These are phyloP conservation scores for Sebastes schlegelii DNA, from an alignment of 2,113 vertebrate species.

Conservation along the genomic window DNA sequence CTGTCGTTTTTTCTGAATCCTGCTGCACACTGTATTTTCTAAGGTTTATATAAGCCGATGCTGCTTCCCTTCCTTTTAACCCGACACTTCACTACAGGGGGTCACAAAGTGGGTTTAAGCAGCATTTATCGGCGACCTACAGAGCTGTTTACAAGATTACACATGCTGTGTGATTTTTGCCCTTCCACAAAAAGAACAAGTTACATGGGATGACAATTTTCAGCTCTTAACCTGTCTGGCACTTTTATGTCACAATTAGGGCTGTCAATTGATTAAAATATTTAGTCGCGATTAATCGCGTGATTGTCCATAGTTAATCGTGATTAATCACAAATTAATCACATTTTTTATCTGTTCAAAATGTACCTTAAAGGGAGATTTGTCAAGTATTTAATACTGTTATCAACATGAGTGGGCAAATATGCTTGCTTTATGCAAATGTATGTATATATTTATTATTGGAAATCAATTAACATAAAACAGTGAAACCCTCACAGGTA, in stretches of 20 bases:
- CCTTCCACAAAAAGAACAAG: neutral
- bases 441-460: too few species aligned
- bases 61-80: neutral
- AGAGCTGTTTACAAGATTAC: slow-evolving; percentile 43
- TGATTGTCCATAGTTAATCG: too few species aligned
- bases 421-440: too few species aligned
- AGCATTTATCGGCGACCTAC: slow-evolving; percentile 31
- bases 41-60: slow-evolving; percentile 52
- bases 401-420: too few species aligned
- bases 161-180: neutral
- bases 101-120: slow-evolving; percentile 65
- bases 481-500: too few species aligned
- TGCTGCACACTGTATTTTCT: neutral
- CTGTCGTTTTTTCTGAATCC: slow-evolving; percentile 15
- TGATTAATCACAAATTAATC: too few species aligned
- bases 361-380: too few species aligned
- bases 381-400: too few species aligned
- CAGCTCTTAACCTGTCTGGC: neutral
- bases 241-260: neutral
- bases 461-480: too few species aligned
- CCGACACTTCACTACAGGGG: slow-evolving; percentile 55
- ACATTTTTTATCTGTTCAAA: too few species aligned
- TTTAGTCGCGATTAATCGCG: too few species aligned
- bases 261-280: too few species aligned
- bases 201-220: neutral